Base-by-base conservation (phyloP, 2,797 vertebrate species). In the Mastacembelus armatus region DNA sequence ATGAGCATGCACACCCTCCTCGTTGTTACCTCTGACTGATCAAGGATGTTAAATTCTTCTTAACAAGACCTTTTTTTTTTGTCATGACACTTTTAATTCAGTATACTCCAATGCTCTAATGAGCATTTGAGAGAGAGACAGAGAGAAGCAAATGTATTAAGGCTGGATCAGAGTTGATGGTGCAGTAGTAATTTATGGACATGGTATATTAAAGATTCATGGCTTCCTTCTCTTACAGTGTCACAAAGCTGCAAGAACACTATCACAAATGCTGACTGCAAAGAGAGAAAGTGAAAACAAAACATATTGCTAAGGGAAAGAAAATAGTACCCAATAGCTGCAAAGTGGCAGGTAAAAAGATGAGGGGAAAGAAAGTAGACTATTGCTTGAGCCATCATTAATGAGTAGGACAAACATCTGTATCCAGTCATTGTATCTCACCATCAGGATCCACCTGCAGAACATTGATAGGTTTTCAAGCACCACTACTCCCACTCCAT, bases 121-220 rank as follows among this genome's bases (percentile, higher is more conserved):
- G 50, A 74, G 78, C 29, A 42, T 54, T 36, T 33, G 39, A 50
- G 51, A 77, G 69, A 69, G 54, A 30, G 39, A 61, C 67, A 42
- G 11, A 16, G 61, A 64, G 45, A 71, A 62, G 77, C 71, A 47
- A 67, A 76, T 64, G 66, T 55, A 66, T 78, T 48, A 69, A 62
- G 56, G 50, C 54, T 54, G 67, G 27, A 58, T 62, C 66, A 35
- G 44, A 69, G 67, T 62, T 76, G 86, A 88, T 77, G 80, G 65
- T 66, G 81, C 64, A 10, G 77, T 76, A 62, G 79, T 89, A 89
- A 92, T 92, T 90, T 89, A 92, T 86, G 83, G 89, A 87, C 81
- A 82, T 83, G 71, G 85, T 80, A 63, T 85, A 85, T 90, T 89
- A 90, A 92, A 89, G 83, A 90, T 91, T 91, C 87, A 92, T 86